Base-by-base conservation (phyloP, 2,797 vertebrate genomes). In the Hybognathus amarus region DNA sequence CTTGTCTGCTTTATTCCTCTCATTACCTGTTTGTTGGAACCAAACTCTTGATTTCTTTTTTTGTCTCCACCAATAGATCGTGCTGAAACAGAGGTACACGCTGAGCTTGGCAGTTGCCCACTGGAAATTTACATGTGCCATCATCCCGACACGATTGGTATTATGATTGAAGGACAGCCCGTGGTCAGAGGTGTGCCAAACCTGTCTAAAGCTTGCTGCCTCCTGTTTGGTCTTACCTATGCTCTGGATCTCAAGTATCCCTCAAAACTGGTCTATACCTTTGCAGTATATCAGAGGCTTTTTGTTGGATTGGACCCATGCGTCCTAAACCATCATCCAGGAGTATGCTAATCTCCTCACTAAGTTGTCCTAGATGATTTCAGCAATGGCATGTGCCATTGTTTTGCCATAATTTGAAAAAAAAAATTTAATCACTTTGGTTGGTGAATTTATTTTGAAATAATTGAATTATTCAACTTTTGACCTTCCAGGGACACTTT, bases 221-320 rank as follows among this genome's bases (percentile, higher is more conserved):
- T 30, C 4, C 42, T 71, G 24, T 71, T 71, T 50, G 42, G 69
- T 50, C 24, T 71, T 11, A 71, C 42, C 15, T 71, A 50, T 71
- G 69, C 69, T 24, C 45, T 71, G 8, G 42, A 50, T 45, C 24
- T 71, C 42, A 71, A 71, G 24, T 71, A 50, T 50, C n/a, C 68
- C 42, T 71, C 68, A 47, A 71, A 71, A 71, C 24, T 50, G 15
- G 13, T 27, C 7, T 47, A 47, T 47, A 71, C 69, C 24, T 84
- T 73, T 84, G 77, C n/a, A 85, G 69, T 22, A 68, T 85, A 85
- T 80, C 77, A 80, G 38, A 40, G 38, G 38, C 38, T 40, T 40
- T 40, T 40, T 40, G 38, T 40, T 8, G 38, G 38, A 40, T 45
- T 84, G 67, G 42, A 79, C 33, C 83, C 59, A 79, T 79, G 83